Evolutionary conservation across 2,113 vertebrate genomes (phyloP), one percentile per base, ranked within the genome.

Genomic region (Jaculus jaculus): DNA sequence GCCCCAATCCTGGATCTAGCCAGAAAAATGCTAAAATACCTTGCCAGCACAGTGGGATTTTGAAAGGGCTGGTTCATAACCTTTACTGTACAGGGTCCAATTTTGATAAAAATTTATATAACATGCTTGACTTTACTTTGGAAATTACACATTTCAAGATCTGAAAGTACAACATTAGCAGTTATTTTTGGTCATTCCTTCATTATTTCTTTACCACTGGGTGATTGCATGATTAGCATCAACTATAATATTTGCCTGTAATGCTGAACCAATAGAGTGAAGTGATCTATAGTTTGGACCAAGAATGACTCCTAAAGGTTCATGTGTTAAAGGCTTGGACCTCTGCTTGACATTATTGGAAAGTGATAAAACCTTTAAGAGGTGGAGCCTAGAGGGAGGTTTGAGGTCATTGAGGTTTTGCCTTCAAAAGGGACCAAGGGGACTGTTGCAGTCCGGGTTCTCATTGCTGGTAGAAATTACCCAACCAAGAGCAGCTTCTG

Each of bases 71-170:
- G 9, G 24, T 54, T 72, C 75, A 34, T 32, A 87, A 80, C 21
- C 79, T 80, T 90, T 28, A 51, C 54, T 65, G 42, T 26, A 32
- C 72, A n/a, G 91, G 32, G 12, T 84, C 16, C 5, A 84, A 34
- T 88, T 82, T 32, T 75, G 30, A 23, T 21, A 72, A 91, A 91
- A 69, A 74, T 58, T 8, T 37, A 60, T 90, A 58, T 90, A 47
- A 89, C 51, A 84, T 63, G 4, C 12, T 95, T 78, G 42, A 82
- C 65, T 94, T 87, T 71, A 89, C 9, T 89, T 87, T 71, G 32
- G 28, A 87, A 66, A 65, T 80, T 83, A 11, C 7, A 78, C 13
- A 74, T 81, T 23, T 75, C 79, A 58, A 65, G 28, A 66, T 79
- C 26, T 63, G 34, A 87, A 86, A 84, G 73, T 79, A 17, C 13